These are phyloP conservation scores for Polydrusus cervinus DNA, from an alignment of 2,888 invertebrate genomes.

Conservation along the genomic window DNA sequence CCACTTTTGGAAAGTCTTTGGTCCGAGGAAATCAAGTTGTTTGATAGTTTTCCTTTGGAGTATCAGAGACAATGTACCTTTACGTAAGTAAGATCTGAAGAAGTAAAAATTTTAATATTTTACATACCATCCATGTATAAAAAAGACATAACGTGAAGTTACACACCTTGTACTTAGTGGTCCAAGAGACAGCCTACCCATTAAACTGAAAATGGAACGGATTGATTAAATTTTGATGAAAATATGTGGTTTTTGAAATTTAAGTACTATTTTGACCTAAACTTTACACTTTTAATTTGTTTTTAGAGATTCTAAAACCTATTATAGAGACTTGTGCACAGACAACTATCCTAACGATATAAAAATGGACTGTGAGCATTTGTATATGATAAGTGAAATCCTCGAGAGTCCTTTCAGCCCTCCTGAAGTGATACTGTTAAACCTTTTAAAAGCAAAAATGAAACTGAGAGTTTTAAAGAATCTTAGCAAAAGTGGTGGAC, in stretches of 20 bases:
- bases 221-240: no score
- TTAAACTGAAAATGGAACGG: no score
- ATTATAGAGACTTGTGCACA: conserved; percentile 55
- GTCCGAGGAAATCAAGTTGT: conserved; percentile 55
- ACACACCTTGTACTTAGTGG: no score
- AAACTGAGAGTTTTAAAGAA: conserved; percentile 53
- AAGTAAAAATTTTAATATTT: no score
- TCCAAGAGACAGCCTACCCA: no score
- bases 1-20: conserved; percentile 53
- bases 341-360: conserved; percentile 52
- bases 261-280: no score
- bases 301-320: conserved; percentile 53
- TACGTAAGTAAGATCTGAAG: conserved; percentile 45
- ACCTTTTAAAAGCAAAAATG: conserved; percentile 54
- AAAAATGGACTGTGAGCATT: conserved; percentile 51
- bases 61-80: conserved; percentile 57
- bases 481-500: conserved; percentile 5
- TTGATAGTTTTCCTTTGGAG: conserved; percentile 58
- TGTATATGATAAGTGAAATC: conserved; percentile 55
- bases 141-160: no score
- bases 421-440: conserved; percentile 57
- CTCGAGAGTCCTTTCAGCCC: conserved; percentile 57
- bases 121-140: no score
- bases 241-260: no score
- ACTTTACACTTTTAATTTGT: background rate